phyloP scores from a whole-genome alignment of 2,113 vertebrate genomes.

The Oryzias woworae region DNA sequence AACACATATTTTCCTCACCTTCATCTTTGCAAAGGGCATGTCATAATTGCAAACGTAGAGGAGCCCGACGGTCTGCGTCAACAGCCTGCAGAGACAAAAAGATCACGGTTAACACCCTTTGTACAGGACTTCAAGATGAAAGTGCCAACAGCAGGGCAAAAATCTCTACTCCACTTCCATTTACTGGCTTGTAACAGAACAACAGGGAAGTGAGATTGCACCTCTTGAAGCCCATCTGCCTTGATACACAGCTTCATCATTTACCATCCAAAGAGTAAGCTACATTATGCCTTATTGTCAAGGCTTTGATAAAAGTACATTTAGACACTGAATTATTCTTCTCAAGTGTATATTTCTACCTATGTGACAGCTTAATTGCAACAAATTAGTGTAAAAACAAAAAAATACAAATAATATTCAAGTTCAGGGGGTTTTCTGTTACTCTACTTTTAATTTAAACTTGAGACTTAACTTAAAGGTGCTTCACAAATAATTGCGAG shows the following conservation, averaged over 20 bases:
- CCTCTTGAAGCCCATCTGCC: slow-evolving; percentile 56
- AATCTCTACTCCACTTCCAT: slow-evolving; percentile 34
- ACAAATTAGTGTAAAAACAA: too few species aligned
- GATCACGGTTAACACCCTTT: slow-evolving; percentile 47
- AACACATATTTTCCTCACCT: slow-evolving; percentile 81
- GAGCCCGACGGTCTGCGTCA: slow-evolving; percentile 91
- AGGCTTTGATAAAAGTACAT: background rate
- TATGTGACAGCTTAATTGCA: background rate
- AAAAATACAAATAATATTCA: too few species aligned
- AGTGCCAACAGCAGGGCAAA: slow-evolving; percentile 18
- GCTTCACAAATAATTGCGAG: too few species aligned
- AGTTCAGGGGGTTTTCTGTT: too few species aligned
- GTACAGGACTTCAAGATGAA: slow-evolving; percentile 22
- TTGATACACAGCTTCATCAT: slow-evolving; percentile 27
- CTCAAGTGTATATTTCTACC: background rate
- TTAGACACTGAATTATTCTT: background rate
- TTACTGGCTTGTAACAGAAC: slow-evolving; percentile 68
- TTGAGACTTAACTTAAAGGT: too few species aligned
- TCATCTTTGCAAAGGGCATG: slow-evolving; percentile 95
- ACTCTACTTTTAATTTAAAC: too few species aligned
- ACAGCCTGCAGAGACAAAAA: slow-evolving; percentile 82
- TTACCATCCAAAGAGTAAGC: slow-evolving; percentile 21
- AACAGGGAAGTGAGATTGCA: slow-evolving; percentile 58
- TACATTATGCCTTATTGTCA: slow-evolving; percentile 4
- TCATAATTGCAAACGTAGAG: slow-evolving; percentile 96